phyloP scores from a whole-genome alignment of 2,797 vertebrate species.

The Eulemur mongoz region DNA sequence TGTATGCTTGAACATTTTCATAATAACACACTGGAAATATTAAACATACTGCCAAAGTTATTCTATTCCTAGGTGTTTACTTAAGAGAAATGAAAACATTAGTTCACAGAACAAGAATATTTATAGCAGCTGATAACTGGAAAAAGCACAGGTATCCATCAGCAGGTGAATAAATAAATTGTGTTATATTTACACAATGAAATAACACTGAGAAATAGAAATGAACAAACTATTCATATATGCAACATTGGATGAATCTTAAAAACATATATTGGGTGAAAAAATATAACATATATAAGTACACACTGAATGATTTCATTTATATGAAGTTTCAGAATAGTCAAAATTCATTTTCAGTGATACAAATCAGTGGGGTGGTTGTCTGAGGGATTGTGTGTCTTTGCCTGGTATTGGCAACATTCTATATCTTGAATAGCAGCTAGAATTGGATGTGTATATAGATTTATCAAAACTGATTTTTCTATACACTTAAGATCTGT shows the following conservation, averaged over 20 bases:
- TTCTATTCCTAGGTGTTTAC: conserved; percentile 6
- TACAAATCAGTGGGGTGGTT: neutral
- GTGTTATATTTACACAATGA: neutral
- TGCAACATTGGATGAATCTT: neutral
- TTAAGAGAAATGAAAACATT: conserved; percentile 11
- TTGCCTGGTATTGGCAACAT: neutral
- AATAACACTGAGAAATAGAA: neutral
- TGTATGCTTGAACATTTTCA: neutral
- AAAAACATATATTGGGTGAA: neutral
- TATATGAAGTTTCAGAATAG: neutral
- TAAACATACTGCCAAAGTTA: neutral
- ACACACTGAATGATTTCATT: neutral
- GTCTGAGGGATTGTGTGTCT: neutral
- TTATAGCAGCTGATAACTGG: neutral
- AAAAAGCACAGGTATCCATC: neutral
- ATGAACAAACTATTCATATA: neutral
- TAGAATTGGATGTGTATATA: accelerated
- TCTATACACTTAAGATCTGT: neutral
- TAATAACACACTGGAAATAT: neutral
- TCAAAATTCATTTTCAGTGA: neutral
- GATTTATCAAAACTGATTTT: neutral
- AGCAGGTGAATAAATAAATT: neutral
- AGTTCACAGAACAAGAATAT: neutral
- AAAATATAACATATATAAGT: neutral
- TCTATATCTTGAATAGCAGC: neutral